Percentiles rank a stretch among this genome's conserved stretches.
These are phyloP conservation scores for Petrocephalus microphthalmus DNA, from an alignment of 2,113 vertebrate species.

Conservation along the genomic window DNA sequence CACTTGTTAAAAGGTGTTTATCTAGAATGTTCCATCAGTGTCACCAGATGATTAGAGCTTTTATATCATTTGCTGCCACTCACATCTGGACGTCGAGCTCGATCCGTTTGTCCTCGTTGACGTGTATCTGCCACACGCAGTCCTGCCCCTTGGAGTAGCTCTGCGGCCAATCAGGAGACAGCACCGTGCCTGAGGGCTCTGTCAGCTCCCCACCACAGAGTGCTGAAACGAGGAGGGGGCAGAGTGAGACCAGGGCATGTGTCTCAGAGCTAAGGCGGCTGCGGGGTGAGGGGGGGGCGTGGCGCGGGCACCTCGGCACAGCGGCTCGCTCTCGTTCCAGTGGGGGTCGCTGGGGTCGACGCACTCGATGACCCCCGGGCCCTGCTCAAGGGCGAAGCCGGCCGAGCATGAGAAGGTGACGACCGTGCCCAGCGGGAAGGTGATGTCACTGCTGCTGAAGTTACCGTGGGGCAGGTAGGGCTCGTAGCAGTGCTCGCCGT, in stretches of 20 bases:
- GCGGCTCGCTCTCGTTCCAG: constrained; percentile 86
- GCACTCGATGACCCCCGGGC: constrained; percentile 77
- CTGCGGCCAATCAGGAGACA: constrained; percentile 88
- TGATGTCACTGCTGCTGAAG: constrained; percentile 78
- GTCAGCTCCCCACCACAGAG: constrained; percentile 82
- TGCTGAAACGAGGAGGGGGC: constrained; percentile 49
- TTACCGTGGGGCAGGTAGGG: constrained; percentile 85
- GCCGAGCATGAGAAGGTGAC: constrained; percentile 78
- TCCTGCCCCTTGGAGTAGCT: constrained; percentile 82
- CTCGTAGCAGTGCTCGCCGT: constrained; percentile 83
- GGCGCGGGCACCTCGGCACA: constrained; percentile 70
- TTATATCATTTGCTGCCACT: constrained; percentile 32
- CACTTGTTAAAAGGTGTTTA: not conserved
- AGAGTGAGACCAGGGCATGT: not conserved
- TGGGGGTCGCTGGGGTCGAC: constrained; percentile 77
- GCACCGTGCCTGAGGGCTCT: constrained; percentile 71
- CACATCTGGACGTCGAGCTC: constrained; percentile 84
- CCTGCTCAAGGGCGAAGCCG: constrained; percentile 83
- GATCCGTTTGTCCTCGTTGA: constrained; percentile 79
- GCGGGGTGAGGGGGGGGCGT: not conserved
- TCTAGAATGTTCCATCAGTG: not conserved
- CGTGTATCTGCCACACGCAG: constrained; percentile 84
- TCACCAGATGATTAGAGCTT: too few relatives aligned
- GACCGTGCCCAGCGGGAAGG: constrained; percentile 71
- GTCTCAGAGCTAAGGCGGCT: not conserved